phyloP scores from a whole-genome alignment of 2,113 vertebrate genomes.

The Oryctolagus cuniculus region DNA sequence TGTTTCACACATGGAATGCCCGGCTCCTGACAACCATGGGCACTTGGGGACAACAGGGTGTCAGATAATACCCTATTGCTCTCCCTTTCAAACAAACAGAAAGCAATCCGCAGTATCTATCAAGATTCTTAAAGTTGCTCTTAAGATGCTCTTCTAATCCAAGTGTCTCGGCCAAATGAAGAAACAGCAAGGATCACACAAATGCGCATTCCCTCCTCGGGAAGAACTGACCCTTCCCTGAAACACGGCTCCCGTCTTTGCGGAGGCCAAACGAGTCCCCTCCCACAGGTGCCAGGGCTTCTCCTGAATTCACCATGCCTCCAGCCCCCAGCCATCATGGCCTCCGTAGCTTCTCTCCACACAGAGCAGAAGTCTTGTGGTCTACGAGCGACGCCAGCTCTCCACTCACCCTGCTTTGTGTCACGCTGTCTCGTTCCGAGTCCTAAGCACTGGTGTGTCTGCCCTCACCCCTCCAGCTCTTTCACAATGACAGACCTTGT shows the following conservation, averaged over 20 bases:
- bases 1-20: too few relatives aligned
- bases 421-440: neutral
- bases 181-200: too few relatives aligned
- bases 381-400: neutral
- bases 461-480: neutral
- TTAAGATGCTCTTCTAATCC: neutral
- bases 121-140: neutral
- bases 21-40: too few relatives aligned
- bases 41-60: too few relatives aligned
- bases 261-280: neutral
- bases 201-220: too few relatives aligned
- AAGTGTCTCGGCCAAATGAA: too few relatives aligned
- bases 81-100: too few relatives aligned
- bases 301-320: neutral
- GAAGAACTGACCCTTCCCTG: too few relatives aligned
- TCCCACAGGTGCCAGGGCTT: neutral
- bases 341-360: neutral
- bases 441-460: neutral
- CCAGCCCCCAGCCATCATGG: accelerated
- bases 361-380: neutral
- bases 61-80: too few relatives aligned
- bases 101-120: too few relatives aligned
- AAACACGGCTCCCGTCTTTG: neutral
- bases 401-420: neutral
- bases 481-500: neutral